Conservation (phyloP, 2,888 invertebrate species). For the Lathronympha strigana region DNA sequence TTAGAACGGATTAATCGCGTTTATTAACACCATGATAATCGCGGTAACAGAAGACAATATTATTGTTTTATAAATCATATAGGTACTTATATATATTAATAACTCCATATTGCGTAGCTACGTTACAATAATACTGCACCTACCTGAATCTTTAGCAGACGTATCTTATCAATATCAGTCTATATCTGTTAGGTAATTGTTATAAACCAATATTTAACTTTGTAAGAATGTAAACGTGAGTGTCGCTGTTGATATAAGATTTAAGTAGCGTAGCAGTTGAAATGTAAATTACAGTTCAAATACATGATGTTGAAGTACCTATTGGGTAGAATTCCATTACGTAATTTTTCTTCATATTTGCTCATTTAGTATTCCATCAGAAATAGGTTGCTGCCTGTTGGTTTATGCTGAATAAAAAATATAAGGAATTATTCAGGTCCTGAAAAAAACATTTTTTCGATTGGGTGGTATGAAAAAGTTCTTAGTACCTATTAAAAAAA, state of each 20-base stretch:
- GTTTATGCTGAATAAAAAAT: too few species aligned
- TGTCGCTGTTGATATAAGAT: slow-evolving; percentile 21
- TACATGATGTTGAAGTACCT: not conserved
- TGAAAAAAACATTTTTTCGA: too few species aligned
- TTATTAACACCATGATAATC: too few species aligned
- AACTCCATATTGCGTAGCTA: not conserved
- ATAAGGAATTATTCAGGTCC: too few species aligned
- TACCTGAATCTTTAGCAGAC: not conserved
- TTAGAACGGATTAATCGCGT: too few species aligned
- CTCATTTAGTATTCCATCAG: too few species aligned
- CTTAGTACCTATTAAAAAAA: too few species aligned
- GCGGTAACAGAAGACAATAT: too few species aligned
- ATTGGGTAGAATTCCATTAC: slow-evolving; percentile 5
- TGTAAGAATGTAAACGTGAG: slow-evolving; percentile 7
- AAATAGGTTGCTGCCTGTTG: too few species aligned
- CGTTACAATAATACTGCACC: not conserved
- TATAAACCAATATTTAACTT: slow-evolving; percentile 18
- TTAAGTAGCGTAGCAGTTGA: slow-evolving; percentile 8
- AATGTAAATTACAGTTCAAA: slow-evolving; percentile 11
- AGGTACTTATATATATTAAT: too few species aligned
- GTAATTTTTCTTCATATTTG: not conserved
- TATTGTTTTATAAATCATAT: too few species aligned
- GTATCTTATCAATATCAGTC: slow-evolving; percentile 18
- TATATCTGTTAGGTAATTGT: slow-evolving; percentile 7
- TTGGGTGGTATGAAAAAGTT: too few species aligned